Conservation (phyloP, 2,797 vertebrate genomes). For the Taeniopygia guttata region DNA sequence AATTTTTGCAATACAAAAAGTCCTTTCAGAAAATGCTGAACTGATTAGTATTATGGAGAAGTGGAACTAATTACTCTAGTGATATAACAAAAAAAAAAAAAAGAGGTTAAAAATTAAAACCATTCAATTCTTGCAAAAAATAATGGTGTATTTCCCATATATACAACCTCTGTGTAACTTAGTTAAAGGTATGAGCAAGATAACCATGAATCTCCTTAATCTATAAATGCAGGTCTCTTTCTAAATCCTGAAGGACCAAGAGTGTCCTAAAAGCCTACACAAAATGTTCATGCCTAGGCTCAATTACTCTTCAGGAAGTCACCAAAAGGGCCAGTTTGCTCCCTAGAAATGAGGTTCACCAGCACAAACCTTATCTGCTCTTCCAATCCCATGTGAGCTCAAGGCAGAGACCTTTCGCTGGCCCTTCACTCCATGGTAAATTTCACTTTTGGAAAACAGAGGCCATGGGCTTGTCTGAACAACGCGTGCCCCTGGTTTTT, state of each 20-base stretch:
- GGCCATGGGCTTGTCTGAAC: not conserved
- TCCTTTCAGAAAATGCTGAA: constrained; percentile 30
- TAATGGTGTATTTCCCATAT: not conserved
- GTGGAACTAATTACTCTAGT: constrained; percentile 1
- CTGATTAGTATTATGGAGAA: constrained; percentile 4
- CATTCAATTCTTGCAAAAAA: not conserved
- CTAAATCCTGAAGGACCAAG: not conserved
- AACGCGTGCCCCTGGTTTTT: not conserved
- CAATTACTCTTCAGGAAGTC: not conserved
- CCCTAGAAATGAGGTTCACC: not conserved
- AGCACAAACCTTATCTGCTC: not conserved
- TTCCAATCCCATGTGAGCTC: not conserved
- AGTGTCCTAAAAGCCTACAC: not conserved
- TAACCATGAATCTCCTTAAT: not conserved
- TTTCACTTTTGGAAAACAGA: constrained; percentile 29
- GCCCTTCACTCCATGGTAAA: constrained; percentile 10
- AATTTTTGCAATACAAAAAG: constrained; percentile 20
- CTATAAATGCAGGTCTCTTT: not conserved
- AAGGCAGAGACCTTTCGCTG: not conserved
- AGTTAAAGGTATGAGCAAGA: not conserved
- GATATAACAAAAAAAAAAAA: not conserved
- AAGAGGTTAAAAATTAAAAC: not conserved
- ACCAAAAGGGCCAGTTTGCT: not conserved
- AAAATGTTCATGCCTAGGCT: not conserved
- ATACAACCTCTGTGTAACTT: not conserved